Conservation (phyloP, 2,888 invertebrate genomes). For the Pomacea canaliculata region DNA sequence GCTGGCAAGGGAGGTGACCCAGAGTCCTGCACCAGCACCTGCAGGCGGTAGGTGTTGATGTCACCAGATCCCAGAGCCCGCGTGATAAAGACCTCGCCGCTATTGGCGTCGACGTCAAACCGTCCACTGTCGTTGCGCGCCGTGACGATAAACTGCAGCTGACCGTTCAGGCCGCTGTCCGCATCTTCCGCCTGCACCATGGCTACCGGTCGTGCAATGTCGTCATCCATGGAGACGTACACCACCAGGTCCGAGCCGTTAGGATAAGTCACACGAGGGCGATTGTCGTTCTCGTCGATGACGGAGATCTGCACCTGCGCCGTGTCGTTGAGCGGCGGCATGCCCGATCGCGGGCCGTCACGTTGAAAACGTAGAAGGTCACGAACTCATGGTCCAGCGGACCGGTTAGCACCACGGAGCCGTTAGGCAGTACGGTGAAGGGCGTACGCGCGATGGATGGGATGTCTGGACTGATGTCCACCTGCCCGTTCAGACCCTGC, state of each 20-base stretch:
- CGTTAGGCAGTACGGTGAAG: constrained; percentile 49
- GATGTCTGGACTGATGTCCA: constrained; percentile 37
- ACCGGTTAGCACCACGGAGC: constrained; percentile 44
- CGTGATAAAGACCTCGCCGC: constrained; percentile 35
- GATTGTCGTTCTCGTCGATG: constrained; percentile 51
- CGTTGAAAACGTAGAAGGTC: constrained; percentile 47
- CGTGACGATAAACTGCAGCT: constrained; percentile 43
- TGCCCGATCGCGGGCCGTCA: constrained; percentile 56
- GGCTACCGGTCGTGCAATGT: constrained; percentile 39
- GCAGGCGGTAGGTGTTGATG: constrained; percentile 32
- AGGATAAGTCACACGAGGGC: constrained; percentile 53
- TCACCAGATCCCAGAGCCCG: constrained; percentile 22
- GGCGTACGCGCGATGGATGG: constrained; percentile 30
- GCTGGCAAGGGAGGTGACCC: constrained; percentile 35
- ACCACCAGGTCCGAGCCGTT: constrained; percentile 49
- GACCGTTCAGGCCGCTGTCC: constrained; percentile 48
- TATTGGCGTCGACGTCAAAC: constrained; percentile 42
- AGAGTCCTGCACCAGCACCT: constrained; percentile 35
- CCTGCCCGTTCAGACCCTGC: constrained; percentile 47
- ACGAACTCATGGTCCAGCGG: constrained; percentile 52
- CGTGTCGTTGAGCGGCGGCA: constrained; percentile 43
- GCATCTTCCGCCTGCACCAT: constrained; percentile 43
- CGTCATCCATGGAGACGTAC: constrained; percentile 39
- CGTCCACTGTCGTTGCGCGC: constrained; percentile 37
- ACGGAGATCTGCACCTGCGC: constrained; percentile 41